Base-by-base conservation (phyloP, 2,888 invertebrate species). In the Venusia cambrica region DNA sequence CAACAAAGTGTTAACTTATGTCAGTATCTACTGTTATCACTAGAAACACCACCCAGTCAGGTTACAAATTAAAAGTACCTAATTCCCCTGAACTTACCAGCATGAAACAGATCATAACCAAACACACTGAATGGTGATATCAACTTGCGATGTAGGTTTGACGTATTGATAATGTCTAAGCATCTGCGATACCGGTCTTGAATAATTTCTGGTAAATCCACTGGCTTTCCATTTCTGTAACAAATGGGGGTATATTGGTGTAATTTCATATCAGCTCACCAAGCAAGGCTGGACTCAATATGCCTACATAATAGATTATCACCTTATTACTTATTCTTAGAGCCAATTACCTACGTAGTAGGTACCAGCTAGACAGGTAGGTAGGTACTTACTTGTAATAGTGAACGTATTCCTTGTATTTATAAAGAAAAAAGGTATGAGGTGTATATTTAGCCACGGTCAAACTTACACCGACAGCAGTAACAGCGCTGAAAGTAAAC, bases 91-190 rank as follows among this genome's bases (percentile, higher is more conserved):
- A 7, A 49, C 55, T 81, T 75, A 64, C 95, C 96, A 19, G 91
- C 91, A 73, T 91, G 89, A 60, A 92, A 90, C 14, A 93, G 62
- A 64, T 96, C 92, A 71, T 92, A 92, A 9, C 95, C 94, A 77
- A 88, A 90, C 1, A 91, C 91, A 47, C 90, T 89, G 59, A 95
- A 96, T 0, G 93, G 91, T 41, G 88, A 76, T 20, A 91, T 79
- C 9, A 88, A 57, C 40, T 81, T 81, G 12, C 73, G 74, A 22
- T 90, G 84, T 3, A 75, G 50, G 6, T 85, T 69, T 0, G 84
- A 46, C 1, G 93, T 36, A n/a, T 90, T 71, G 5, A 94, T 59
- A 38, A 92, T 81, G 16, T 91, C 81, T 26, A 92, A 44, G 19
- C 92, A 91, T 56, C 88, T 87, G 4, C 90, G 60, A 42, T 89